Base-by-base conservation (phyloP, 2,797 vertebrate genomes). In the Cynopterus sphinx region DNA sequence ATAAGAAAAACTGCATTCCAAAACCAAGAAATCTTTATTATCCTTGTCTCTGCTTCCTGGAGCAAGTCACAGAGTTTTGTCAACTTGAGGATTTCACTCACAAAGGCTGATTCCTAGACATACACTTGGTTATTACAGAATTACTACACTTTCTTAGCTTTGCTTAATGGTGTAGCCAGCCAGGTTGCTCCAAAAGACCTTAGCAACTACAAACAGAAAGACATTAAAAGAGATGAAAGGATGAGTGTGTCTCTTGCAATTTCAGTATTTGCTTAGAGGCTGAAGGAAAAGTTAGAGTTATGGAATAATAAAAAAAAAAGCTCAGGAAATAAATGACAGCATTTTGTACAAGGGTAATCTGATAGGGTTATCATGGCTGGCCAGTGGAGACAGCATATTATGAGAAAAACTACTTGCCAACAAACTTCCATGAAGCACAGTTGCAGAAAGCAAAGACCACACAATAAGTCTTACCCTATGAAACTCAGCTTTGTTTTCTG, bases 361-460 rank as follows among this genome's bases (percentile, higher is more conserved):
- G 87, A 90, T 73, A 93, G 31, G 49, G 16, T 31, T 74, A 78
- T 15, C 15, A 16, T 94, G 68, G 36, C 70, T 88, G 49, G 41
- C 51, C 73, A 84, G 39, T 79, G 49, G 28, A 97, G 67, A 90
- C 6, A 73, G 33, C 26, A 13, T 70, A 10, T 70, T 65, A 75
- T 5, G 15, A 93, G 75, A 41, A 71, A 96, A 65, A 93, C 17
- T 87, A 75, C 61, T 91, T 90, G 65, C 46, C 70, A 41, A 73
- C 59, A 87, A 91, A 94, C 94, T 91, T 55, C 17, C 46, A 88
- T 88, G 74, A 96, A 95, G 41, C 55, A 88, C 73, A 96, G 94
- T 57, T 94, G 57, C 89, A 68, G 2, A 24, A 81, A 96, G 31
- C 16, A 92, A 97, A 78, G 81, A 88, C 46, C 9, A 87, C 61